Percentiles rank a stretch among this genome's conserved stretches.
These are phyloP conservation scores for Ptiloglossa arizonensis DNA, from an alignment of 1,140 invertebrate species.

Conservation along the genomic window DNA sequence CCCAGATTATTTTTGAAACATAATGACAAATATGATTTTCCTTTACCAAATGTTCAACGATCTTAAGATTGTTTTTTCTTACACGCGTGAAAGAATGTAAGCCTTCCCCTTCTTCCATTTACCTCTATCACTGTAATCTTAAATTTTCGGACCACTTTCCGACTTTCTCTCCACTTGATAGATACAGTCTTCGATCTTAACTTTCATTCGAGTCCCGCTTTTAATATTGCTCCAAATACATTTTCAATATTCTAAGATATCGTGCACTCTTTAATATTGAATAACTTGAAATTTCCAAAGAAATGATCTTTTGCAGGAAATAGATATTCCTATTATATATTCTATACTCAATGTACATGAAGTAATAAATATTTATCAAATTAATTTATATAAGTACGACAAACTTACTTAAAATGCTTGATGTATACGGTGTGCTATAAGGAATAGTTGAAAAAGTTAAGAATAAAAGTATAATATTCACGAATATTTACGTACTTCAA, in stretches of 20 bases:
- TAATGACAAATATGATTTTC: not conserved
- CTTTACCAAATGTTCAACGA: not conserved
- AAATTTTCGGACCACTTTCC: slow-evolving; percentile 46
- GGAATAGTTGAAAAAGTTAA: too few species aligned
- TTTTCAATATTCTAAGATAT: slow-evolving; percentile 20
- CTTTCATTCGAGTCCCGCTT: slow-evolving; percentile 37
- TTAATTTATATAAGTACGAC: too few species aligned
- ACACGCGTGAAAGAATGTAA: not conserved
- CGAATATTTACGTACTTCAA: too few species aligned
- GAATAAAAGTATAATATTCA: too few species aligned
- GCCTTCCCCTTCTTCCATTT: not conserved
- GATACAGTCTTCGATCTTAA: slow-evolving; percentile 41
- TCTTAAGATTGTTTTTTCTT: not conserved
- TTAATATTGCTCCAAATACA: slow-evolving; percentile 42
- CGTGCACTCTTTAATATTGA: slow-evolving; percentile 4
- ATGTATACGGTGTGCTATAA: too few species aligned
- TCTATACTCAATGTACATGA: too few species aligned
- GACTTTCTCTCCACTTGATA: slow-evolving; percentile 42
- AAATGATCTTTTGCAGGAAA: not conserved
- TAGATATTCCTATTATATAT: too few species aligned
- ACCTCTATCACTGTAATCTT: slow-evolving; percentile 35
- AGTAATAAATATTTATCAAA: too few species aligned
- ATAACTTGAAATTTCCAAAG: not conserved
- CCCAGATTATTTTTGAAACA: not conserved
- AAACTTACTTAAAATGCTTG: too few species aligned